These are phyloP conservation scores for Microplitis demolitor DNA, from an alignment of 1,140 invertebrate species.

Conservation along the genomic window DNA sequence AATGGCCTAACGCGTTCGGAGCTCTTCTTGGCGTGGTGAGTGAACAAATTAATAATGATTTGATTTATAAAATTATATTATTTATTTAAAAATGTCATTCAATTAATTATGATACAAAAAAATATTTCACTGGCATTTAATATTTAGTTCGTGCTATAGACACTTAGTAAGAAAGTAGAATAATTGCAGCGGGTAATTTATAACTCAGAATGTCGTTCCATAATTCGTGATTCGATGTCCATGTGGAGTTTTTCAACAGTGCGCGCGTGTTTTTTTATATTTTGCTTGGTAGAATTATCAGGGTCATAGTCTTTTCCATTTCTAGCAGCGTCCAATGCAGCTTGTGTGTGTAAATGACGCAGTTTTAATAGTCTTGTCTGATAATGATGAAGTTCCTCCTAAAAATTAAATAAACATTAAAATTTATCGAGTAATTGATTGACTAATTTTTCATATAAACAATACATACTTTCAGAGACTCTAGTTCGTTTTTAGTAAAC, in stretches of 20 bases:
- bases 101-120: no score
- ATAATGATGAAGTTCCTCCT: constrained; percentile 86
- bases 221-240: constrained; percentile 79
- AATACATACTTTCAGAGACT: constrained; percentile 72
- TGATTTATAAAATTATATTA: background rate
- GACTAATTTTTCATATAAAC: no score
- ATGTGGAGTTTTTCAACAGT: constrained; percentile 87
- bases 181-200: constrained; percentile 50
- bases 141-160: no score
- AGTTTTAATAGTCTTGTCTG: constrained; percentile 85
- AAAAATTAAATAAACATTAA: constrained; percentile 25
- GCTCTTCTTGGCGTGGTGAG: no score
- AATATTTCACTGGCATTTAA: no score
- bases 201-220: constrained; percentile 75
- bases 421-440: no score
- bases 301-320: constrained; percentile 43
- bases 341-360: constrained; percentile 78
- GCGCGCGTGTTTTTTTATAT: constrained; percentile 80
- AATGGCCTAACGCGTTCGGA: no score
- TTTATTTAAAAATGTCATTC: no score
- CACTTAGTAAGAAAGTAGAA: background rate
- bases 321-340: constrained; percentile 53
- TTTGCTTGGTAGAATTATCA: constrained; percentile 60
- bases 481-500: constrained; percentile 81
- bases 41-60: background rate